Conservation (phyloP, 2,888 invertebrate genomes). For the Melanargia galathea region DNA sequence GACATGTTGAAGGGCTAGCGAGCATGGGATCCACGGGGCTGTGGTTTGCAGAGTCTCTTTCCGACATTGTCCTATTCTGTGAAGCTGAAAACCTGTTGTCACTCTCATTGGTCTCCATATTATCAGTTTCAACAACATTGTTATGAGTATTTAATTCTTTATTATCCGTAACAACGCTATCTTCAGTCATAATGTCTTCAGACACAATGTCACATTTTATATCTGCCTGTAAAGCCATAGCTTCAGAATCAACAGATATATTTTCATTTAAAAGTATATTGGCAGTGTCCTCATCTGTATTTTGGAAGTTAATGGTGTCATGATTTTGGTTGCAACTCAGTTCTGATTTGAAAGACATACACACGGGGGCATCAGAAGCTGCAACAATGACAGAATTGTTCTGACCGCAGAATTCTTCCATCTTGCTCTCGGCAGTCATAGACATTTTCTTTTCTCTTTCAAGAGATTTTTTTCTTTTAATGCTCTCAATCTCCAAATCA, state of each 20-base stretch:
- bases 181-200: conserved; percentile 51
- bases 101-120: conserved; percentile 55
- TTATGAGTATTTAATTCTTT: conserved; percentile 63
- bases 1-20: conserved; percentile 86
- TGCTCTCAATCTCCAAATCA: conserved; percentile 86
- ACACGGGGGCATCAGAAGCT: conserved; percentile 42
- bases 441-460: conserved; percentile 71
- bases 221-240: conserved; percentile 50
- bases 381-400: conserved; percentile 32
- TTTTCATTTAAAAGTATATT: conserved; percentile 50
- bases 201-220: conserved; percentile 53
- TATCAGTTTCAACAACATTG: conserved; percentile 62
- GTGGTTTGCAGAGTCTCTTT: conserved; percentile 89
- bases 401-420: conserved; percentile 39
- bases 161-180: conserved; percentile 51
- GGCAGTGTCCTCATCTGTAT: conserved; percentile 48
- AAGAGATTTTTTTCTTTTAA: conserved; percentile 81
- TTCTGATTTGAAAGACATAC: conserved; percentile 55
- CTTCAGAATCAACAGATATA: conserved; percentile 48
- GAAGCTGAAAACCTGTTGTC: conserved; percentile 64
- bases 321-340: conserved; percentile 50
- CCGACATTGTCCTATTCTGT: conserved; percentile 68
- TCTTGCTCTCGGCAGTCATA: conserved; percentile 52
- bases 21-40: conserved; percentile 88
- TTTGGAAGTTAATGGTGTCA: conserved; percentile 47